Percentiles rank a stretch among this genome's conserved stretches.
phyloP scores from a whole-genome alignment of 2,888 invertebrate species.

The Drosophila birchii region DNA sequence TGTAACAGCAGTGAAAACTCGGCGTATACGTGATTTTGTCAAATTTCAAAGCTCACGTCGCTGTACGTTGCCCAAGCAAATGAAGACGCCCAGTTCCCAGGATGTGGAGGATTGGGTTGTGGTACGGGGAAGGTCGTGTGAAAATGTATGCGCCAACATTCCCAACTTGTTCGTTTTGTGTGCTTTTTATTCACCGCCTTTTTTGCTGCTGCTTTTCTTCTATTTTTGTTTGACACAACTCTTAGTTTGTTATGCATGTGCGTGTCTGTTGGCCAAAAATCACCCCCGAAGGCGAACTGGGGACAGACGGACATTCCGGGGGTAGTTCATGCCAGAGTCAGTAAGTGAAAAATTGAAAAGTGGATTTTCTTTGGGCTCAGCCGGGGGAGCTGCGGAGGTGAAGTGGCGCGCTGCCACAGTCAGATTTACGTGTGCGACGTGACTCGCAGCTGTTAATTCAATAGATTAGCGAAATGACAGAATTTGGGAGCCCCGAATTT shows the following conservation, averaged over 20 bases:
- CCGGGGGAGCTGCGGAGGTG: conserved; percentile 2
- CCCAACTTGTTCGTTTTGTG: conserved; percentile 52
- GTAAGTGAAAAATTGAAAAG: conserved; percentile 81
- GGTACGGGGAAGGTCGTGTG: conserved; percentile 42
- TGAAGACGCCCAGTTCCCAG: conserved; percentile 31
- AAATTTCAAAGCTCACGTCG: conserved; percentile 73
- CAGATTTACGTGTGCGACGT: conserved; percentile 77
- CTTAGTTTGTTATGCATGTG: conserved; percentile 75
- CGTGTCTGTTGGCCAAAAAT: conserved; percentile 51
- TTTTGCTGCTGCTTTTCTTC: conserved; percentile 21
- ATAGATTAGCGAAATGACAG: conserved; percentile 78
- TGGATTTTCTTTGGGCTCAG: conserved; percentile 56
- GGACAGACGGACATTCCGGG: neutral
- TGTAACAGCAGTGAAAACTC: conserved; percentile 71
- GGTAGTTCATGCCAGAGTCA: conserved; percentile 43
- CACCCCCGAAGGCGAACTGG: conserved; percentile 4
- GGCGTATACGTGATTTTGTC: conserved; percentile 78
- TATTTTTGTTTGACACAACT: conserved; percentile 69
- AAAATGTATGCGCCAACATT: conserved; percentile 63
- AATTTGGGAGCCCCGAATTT: conserved; percentile 55
- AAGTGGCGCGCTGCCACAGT: conserved; percentile 55
- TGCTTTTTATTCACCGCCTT: conserved; percentile 50
- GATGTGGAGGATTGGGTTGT: neutral
- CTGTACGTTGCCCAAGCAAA: conserved; percentile 38
- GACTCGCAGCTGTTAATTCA: conserved; percentile 79